Evolutionary conservation across 2,113 vertebrate species (phyloP).

Genomic region (Mobula birostris): DNA sequence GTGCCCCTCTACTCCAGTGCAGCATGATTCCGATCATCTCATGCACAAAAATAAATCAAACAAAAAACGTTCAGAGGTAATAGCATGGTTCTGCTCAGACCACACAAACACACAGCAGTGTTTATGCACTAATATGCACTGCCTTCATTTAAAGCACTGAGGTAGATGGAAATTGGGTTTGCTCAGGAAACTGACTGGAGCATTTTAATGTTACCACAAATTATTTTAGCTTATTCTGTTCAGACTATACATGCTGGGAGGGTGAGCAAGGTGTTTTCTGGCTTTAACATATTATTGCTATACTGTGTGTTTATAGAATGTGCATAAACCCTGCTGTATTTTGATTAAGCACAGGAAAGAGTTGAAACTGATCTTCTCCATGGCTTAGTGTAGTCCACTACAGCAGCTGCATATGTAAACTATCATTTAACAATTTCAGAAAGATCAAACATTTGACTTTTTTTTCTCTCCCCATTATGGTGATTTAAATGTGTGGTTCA

Average conservation of each 20-base stretch:
- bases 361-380: constrained; percentile 56
- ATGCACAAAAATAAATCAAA: constrained; percentile 58
- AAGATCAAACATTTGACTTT: constrained; percentile 65
- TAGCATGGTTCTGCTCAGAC: constrained; percentile 71
- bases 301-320: constrained; percentile 59
- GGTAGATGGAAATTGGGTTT: constrained; percentile 75
- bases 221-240: constrained; percentile 41
- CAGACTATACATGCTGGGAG: constrained; percentile 24
- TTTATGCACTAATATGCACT: constrained; percentile 62
- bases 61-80: constrained; percentile 66
- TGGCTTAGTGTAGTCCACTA: constrained; percentile 64
- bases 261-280: constrained; percentile 34
- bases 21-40: constrained; percentile 65
- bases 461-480: constrained; percentile 53
- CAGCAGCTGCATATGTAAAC: constrained; percentile 67
- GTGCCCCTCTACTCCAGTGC: constrained; percentile 78
- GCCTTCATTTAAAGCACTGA: constrained; percentile 75
- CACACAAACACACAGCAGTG: constrained; percentile 63
- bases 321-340: constrained; percentile 62
- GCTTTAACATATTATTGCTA: constrained; percentile 57
- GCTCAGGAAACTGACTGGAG: constrained; percentile 81
- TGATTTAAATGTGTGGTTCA: constrained; percentile 51
- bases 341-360: constrained; percentile 56
- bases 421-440: constrained; percentile 57
- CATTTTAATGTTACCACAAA: constrained; percentile 75